Base-by-base conservation (phyloP, 2,113 vertebrate genomes). In the Rhadina sibilatrix region DNA sequence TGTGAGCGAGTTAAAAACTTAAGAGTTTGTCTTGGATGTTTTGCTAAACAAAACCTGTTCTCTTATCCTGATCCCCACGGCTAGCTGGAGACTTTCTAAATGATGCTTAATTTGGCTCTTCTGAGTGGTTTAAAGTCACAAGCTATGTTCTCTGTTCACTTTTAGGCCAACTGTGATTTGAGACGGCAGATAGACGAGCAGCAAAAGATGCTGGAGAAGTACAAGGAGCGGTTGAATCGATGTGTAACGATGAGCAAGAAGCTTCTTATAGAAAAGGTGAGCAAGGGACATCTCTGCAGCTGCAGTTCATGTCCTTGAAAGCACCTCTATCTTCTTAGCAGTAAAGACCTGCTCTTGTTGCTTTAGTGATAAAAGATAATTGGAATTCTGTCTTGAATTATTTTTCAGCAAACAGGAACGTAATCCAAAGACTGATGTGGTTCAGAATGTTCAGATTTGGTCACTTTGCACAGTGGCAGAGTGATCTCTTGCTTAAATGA, bases 201-300 rank as follows among this genome's bases (percentile, higher is more conserved):
- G 95, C 99, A 99, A 85, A 99, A 99, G 97, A 99, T 99, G 99
- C 98, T 99, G 94, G 99, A 99, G 97, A 99, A 99, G 94, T 99
- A 99, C 97, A 99, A 99, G 97, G 99, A 99, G 96, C 98, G 99
- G 81, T 98, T 99, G 96, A 99, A 99, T 97, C 99, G 99, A 97
- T 99, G 99, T 97, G 99, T 99, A 95, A 99, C 99, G 2, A 99
- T 99, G 99, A 99, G 99, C 97, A 99, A 99, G 98, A 99, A 99
- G 96, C 99, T 99, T 91, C 99, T 99, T 66, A 99, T 99, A 96
- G 99, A 99, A 98, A 99, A 99, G 98, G 99, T 99, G 89, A 91
- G 97, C 94, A 42, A 37, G 44, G n/a, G 15, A 18, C 46, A 64
- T 50, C 44, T 81, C 53, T 75, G 60, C 44, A 84, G 35, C 76